Conservation (phyloP, 1,140 invertebrate species). For the Drosophila nannoptera region DNA sequence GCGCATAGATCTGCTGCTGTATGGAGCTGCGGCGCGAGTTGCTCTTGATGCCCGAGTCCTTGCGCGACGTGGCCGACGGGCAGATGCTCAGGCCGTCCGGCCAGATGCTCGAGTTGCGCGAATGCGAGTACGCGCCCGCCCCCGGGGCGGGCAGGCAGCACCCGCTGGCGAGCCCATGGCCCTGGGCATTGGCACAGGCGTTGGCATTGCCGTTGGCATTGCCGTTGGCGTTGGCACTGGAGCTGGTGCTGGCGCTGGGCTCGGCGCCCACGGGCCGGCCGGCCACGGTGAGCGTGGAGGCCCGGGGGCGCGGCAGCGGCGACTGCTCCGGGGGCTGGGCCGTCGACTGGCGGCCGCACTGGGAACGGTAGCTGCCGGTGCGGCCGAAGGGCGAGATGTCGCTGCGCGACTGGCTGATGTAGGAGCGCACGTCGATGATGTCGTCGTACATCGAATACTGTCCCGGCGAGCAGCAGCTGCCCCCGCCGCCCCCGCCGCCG, state of each 20-base stretch:
- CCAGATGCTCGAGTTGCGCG: constrained; percentile 69
- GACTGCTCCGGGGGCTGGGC: constrained; percentile 61
- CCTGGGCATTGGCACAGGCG: constrained; percentile 9
- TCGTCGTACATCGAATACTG: constrained; percentile 80
- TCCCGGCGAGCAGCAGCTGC: constrained; percentile 69
- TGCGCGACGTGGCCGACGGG: constrained; percentile 88
- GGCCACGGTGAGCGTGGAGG: constrained; percentile 79
- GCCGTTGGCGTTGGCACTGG: constrained; percentile 12
- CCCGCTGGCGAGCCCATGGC: too few species aligned
- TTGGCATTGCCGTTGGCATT: constrained; percentile 11
- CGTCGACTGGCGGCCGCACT: constrained; percentile 80
- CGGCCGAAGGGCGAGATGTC: constrained; percentile 83
- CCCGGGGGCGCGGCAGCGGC: constrained; percentile 81
- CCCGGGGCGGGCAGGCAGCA: constrained; percentile 36
- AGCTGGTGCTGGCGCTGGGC: constrained; percentile 34
- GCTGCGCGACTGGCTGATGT: constrained; percentile 84
- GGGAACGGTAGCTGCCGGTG: constrained; percentile 83
- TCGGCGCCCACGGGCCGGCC: constrained; percentile 23
- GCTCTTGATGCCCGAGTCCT: constrained; percentile 92
- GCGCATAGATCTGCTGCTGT: constrained; percentile 85
- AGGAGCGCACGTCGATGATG: constrained; percentile 84
- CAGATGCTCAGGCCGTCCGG: constrained; percentile 85
- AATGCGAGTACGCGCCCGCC: constrained; percentile 38
- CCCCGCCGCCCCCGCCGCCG: neutral
- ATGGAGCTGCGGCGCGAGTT: constrained; percentile 91